Base-by-base conservation (phyloP, 2,113 vertebrate species). In the Neolamprologus sp. region DNA sequence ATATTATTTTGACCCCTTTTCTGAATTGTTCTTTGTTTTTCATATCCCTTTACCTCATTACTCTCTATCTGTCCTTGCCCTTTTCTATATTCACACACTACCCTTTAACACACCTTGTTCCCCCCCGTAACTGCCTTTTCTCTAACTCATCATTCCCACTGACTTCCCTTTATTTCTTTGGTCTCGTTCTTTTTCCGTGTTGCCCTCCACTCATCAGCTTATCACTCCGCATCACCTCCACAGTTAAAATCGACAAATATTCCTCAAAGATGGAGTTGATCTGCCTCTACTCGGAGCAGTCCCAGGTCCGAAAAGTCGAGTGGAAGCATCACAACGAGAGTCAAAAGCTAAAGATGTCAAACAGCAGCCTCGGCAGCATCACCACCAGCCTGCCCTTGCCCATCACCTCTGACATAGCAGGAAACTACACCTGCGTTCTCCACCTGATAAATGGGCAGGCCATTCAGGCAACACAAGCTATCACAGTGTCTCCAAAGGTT, bases 1-100 rank as follows among this genome's bases (percentile, higher is more conserved):
- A 96, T 95, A 96, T 95, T 94, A 94, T 96, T 95, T 95, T 95
- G 93, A 95, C 92, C 95, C 95, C 92, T 82, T 93, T 89, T 81
- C 75, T 91, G 88, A 81, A 94, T 94, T 93, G 92, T 89, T 90
- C 92, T 91, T 89, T 94, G 81, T 90, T 93, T 92, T 87, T 85
- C 55, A 84, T 82, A 92, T 90, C 87, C 81, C 57, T 88, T 87
- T 85, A 82, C 68, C 51, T 82, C 87, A 90, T 94, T 84, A 93
- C 90, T 93, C 94, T 91, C 86, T 63, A 85, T 95, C 84, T 86
- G 85, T 92, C 88, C 89, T 92, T 95, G 93, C 89, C 91, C 92
- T 93, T 94, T 94, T 92, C 87, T 89, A 28, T 91, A 88, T 90
- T 94, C 92, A 95, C 88, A 86, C 88, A 63, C 81, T 90, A 94